These are phyloP conservation scores for Lissonota sp. DNA, from an alignment of 2,888 invertebrate species.

Conservation along the genomic window DNA sequence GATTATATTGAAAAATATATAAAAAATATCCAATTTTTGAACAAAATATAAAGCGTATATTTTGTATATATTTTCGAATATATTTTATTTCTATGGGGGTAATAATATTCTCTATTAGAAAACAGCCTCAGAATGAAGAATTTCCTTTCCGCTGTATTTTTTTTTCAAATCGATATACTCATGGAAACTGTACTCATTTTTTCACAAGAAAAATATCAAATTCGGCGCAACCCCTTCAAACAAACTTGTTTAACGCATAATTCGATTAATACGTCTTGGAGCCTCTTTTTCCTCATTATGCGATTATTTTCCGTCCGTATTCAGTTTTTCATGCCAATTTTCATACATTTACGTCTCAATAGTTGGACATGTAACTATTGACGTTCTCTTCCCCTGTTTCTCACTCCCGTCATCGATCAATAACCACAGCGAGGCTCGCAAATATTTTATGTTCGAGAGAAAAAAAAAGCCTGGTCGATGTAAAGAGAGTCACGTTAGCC, in stretches of 20 bases:
- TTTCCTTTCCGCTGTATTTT: neutral
- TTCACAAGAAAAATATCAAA: conserved; percentile 1
- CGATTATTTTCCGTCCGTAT: conserved; percentile 13
- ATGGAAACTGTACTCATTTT: neutral
- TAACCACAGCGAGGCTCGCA: conserved; percentile 44
- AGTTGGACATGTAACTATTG: conserved; percentile 23
- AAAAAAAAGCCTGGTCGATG: conserved; percentile 41
- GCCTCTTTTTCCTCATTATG: neutral
- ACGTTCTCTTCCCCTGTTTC: neutral
- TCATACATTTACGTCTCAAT: conserved; percentile 13
- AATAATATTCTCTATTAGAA: too few species aligned
- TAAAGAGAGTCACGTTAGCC: conserved; percentile 29
- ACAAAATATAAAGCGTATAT: too few species aligned
- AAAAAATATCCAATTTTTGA: too few species aligned
- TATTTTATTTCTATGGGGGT: too few species aligned
- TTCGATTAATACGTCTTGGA: neutral
- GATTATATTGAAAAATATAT: too few species aligned
- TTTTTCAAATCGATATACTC: neutral
- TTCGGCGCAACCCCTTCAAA: neutral
- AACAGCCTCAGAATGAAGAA: too few species aligned
- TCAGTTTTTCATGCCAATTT: conserved; percentile 40
- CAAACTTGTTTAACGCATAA: too few species aligned
- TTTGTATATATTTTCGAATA: too few species aligned
- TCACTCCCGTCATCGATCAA: conserved; percentile 36
- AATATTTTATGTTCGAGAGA: conserved; percentile 46